A percentile compares a stretch with the other conserved stretches of the same genome.
Conservation (phyloP, 2,888 invertebrate species). For the Monopis laevigella region DNA sequence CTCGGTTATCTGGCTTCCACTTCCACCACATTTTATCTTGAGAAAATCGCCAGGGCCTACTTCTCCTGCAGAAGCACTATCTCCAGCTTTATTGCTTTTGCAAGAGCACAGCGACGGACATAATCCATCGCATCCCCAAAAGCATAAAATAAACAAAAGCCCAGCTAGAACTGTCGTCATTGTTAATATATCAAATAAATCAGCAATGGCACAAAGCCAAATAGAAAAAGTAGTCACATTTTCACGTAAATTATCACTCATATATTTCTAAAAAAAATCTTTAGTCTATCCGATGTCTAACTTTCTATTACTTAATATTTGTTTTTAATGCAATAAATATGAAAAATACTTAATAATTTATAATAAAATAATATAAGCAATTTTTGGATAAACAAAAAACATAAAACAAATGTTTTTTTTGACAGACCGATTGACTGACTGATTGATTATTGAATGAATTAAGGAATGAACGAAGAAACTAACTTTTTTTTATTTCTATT, state of each 20-base stretch:
- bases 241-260: slow-evolving; percentile 40
- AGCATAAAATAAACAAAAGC: slow-evolving; percentile 33
- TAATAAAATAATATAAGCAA: too few relatives aligned
- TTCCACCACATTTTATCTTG: slow-evolving; percentile 71
- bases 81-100: slow-evolving; percentile 25
- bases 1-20: slow-evolving; percentile 65
- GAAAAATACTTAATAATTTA: too few relatives aligned
- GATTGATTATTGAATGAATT: slow-evolving; percentile 2
- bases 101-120: slow-evolving; percentile 64
- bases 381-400: too few relatives aligned
- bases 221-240: slow-evolving; percentile 54
- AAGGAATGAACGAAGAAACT: not conserved
- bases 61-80: slow-evolving; percentile 33
- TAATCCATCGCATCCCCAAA: slow-evolving; percentile 31
- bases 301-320: too few relatives aligned
- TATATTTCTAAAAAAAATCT: slow-evolving; percentile 20
- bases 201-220: slow-evolving; percentile 57
- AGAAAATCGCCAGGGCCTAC: slow-evolving; percentile 66
- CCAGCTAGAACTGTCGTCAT: slow-evolving; percentile 39
- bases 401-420: too few relatives aligned
- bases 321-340: too few relatives aligned
- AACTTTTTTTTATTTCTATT: not conserved
- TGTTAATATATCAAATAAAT: slow-evolving; percentile 3
- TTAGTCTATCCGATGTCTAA: too few relatives aligned
- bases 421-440: not conserved